Evolutionary conservation across 1,140 invertebrate genomes (phyloP).

Genomic region (Acromyrmex charruanus): DNA sequence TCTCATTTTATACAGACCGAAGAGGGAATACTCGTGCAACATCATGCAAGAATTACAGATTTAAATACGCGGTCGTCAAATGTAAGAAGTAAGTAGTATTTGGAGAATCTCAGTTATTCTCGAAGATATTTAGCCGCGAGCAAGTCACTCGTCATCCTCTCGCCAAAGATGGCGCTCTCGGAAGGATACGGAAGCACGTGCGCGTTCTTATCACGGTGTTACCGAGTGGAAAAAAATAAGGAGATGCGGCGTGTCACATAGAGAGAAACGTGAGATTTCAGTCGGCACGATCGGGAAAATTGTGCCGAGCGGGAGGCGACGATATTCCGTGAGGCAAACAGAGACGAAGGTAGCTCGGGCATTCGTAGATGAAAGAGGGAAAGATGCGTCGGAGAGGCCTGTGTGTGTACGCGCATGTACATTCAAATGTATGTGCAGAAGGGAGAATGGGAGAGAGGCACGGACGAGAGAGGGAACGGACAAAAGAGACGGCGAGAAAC

Average conservation of each 20-base stretch:
- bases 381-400: conserved; percentile 25
- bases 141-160: conserved; percentile 54
- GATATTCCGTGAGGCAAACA: conserved; percentile 41
- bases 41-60: not conserved
- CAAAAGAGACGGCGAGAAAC: conserved; percentile 22
- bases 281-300: conserved; percentile 66
- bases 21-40: not conserved
- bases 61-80: not conserved
- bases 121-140: conserved; percentile 45
- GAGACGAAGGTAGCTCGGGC: conserved; percentile 34
- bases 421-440: conserved; percentile 43
- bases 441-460: conserved; percentile 8
- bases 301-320: conserved; percentile 23
- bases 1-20: not conserved
- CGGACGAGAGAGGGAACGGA: conserved; percentile 13
- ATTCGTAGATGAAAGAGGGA: conserved; percentile 29
- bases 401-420: conserved; percentile 11
- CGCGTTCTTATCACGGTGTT: conserved; percentile 75
- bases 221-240: conserved; percentile 72
- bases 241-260: conserved; percentile 14
- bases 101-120: conserved; percentile 52
- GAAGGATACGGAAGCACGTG: conserved; percentile 71
- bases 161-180: conserved; percentile 47
- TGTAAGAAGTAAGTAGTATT: conserved; percentile 27
- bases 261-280: conserved; percentile 58